A percentile compares a stretch with the other conserved stretches of the same genome.
These are phyloP conservation scores for Dissostichus mawsoni DNA, from an alignment of 2,113 vertebrate genomes.

Conservation along the genomic window DNA sequence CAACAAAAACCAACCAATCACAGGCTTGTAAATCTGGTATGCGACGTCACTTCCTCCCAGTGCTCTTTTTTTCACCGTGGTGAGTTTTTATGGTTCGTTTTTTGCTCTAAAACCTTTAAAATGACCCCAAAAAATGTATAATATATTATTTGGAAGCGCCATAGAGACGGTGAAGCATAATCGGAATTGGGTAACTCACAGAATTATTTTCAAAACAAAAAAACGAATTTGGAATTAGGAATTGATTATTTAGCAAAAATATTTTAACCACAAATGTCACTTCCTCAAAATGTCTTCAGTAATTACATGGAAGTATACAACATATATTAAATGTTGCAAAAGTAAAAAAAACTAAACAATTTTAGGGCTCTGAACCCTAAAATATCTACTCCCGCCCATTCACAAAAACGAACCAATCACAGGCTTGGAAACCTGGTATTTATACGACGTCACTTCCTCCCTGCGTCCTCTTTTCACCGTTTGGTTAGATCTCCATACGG, in stretches of 20 bases:
- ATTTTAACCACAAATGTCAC: too few species aligned
- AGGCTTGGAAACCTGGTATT: conserved; percentile 41
- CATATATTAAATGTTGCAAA: too few species aligned
- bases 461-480: conserved; percentile 72
- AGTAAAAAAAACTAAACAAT: too few species aligned
- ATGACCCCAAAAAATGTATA: fast-evolving
- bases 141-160: too few species aligned
- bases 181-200: too few species aligned
- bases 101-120: not conserved
- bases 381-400: not conserved
- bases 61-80: conserved; percentile 82
- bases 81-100: conserved; percentile 69
- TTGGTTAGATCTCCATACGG: conserved; percentile 85
- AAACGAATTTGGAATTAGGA: too few species aligned
- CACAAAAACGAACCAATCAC: conserved; percentile 69
- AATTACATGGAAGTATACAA: too few species aligned
- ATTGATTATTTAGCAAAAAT: too few species aligned
- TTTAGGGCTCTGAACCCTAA: too few species aligned
- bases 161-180: too few species aligned
- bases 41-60: fast-evolving
- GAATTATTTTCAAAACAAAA: too few species aligned
- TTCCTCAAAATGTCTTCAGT: too few species aligned
- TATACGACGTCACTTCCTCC: conserved; percentile 28
- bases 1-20: conserved; percentile 64
- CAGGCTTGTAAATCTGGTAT: conserved; percentile 21